Evolutionary conservation across 2,888 invertebrate species (phyloP).

Genomic region (Fragum whitleyi): DNA sequence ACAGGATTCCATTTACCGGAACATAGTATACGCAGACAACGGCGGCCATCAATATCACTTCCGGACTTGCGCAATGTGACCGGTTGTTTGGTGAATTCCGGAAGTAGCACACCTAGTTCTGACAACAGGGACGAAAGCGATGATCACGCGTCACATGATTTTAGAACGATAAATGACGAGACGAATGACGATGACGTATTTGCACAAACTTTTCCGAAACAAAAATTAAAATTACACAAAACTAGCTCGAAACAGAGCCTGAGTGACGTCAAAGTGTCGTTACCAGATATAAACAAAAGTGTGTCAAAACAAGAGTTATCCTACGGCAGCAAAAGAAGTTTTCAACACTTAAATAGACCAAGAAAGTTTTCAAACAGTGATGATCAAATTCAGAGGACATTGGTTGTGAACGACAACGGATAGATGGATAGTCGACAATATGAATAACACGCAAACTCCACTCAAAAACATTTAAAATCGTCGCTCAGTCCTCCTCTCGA

Average conservation of each 20-base stretch:
- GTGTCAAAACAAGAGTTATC: conserved; percentile 23
- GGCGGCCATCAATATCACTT: conserved; percentile 72
- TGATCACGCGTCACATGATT: not conserved
- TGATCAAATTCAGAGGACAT: conserved; percentile 46
- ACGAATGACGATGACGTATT: conserved; percentile 55
- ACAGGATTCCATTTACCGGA: conserved; percentile 28
- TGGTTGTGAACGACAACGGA: conserved; percentile 6
- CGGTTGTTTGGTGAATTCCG: conserved; percentile 70
- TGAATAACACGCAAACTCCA: too few species aligned
- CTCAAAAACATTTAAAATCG: too few species aligned
- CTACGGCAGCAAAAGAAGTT: conserved; percentile 25
- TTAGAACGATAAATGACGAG: conserved; percentile 7
- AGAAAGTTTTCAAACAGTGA: conserved; percentile 62
- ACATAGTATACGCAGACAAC: conserved; percentile 46
- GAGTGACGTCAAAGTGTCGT: conserved; percentile 36
- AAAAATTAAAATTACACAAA: not conserved
- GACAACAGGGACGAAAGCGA: conserved; percentile 6
- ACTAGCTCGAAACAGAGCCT: conserved; percentile 7
- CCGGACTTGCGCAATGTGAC: conserved; percentile 73
- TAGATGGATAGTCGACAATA: too few species aligned
- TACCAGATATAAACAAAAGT: conserved; percentile 50
- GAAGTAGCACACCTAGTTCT: conserved; percentile 62
- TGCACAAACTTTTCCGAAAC: conserved; percentile 45
- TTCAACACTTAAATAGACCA: conserved; percentile 40
- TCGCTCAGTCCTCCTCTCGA: too few species aligned